A percentile compares a stretch with the other conserved stretches of the same genome.
These are phyloP conservation scores for Hyphantria cunea DNA, from an alignment of 1,140 invertebrate species.

Conservation along the genomic window DNA sequence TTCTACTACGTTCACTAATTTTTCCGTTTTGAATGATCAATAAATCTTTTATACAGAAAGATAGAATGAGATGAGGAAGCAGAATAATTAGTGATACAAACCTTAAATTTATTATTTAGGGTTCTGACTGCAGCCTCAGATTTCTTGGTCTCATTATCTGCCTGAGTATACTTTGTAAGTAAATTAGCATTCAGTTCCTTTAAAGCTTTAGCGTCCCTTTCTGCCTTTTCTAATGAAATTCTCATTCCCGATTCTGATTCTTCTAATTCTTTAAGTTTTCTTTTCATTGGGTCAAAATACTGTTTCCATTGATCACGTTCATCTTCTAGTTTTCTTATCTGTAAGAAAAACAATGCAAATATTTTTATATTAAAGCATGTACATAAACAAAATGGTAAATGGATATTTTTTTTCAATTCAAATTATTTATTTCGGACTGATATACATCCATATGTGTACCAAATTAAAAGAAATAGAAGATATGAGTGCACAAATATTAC, in stretches of 20 bases:
- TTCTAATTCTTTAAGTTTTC: slow-evolving; percentile 79
- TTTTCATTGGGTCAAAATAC: slow-evolving; percentile 67
- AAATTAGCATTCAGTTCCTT: slow-evolving; percentile 70
- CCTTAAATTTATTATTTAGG: slow-evolving; percentile 76
- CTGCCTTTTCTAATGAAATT: slow-evolving; percentile 76
- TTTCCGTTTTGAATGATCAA: too few species aligned
- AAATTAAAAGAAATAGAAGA: too few species aligned
- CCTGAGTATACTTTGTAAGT: slow-evolving; percentile 54
- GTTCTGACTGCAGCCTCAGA: slow-evolving; percentile 76
- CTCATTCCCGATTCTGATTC: slow-evolving; percentile 80
- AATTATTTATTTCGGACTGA: too few species aligned
- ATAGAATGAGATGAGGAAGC: too few species aligned
- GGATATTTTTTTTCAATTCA: too few species aligned
- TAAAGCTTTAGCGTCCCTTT: slow-evolving; percentile 76
- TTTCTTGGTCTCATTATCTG: slow-evolving; percentile 76
- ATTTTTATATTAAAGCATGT: too few species aligned
- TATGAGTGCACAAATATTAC: too few species aligned
- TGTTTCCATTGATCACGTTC: slow-evolving; percentile 71
- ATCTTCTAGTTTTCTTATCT: slow-evolving; percentile 63
- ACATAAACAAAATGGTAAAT: too few species aligned
- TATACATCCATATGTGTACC: too few species aligned
- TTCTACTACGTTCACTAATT: too few species aligned
- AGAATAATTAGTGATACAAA: slow-evolving; percentile 30
- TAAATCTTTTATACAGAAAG: too few species aligned
- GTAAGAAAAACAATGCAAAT: slow-evolving; percentile 23